These are phyloP conservation scores for Helicoverpa zea DNA, from an alignment of 1,140 invertebrate species.

Conservation along the genomic window DNA sequence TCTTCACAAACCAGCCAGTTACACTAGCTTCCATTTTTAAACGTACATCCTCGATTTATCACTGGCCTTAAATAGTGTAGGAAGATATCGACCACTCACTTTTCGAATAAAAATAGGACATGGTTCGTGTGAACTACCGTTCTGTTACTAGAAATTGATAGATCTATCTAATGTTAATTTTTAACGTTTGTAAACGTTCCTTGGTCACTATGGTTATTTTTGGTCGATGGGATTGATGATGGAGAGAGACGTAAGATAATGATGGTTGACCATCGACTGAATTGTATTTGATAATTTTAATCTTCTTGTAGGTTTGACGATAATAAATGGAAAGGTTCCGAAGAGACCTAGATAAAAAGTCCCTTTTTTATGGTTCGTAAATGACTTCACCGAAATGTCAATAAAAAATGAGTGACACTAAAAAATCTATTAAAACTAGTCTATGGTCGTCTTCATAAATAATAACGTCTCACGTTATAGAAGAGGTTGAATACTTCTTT, in stretches of 20 bases:
- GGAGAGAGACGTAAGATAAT: too few species aligned
- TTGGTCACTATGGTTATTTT: too few species aligned
- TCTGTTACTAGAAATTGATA: constrained; percentile 7
- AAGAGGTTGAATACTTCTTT: constrained; percentile 6
- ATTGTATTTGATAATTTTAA: too few species aligned
- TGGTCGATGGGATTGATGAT: too few species aligned
- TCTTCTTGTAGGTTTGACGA: too few species aligned
- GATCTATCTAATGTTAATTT: not conserved
- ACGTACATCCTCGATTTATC: constrained; percentile 5
- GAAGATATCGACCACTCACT: constrained; percentile 12
- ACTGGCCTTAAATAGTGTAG: not conserved
- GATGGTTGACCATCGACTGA: too few species aligned
- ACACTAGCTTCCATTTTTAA: not conserved
- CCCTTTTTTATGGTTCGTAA: not conserved
- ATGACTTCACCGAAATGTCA: not conserved
- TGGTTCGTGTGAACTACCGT: not conserved
- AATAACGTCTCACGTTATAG: constrained; percentile 1
- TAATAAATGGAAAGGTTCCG: too few species aligned
- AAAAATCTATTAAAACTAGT: not conserved
- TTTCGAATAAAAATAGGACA: constrained; percentile 12
- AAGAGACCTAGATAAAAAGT: not conserved
- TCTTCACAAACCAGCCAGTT: not conserved
- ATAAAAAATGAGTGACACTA: not conserved
- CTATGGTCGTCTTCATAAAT: not conserved
- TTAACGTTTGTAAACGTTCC: too few species aligned